These are phyloP conservation scores for Barypeithes pellucidus DNA, from an alignment of 2,888 invertebrate species.

Conservation along the genomic window DNA sequence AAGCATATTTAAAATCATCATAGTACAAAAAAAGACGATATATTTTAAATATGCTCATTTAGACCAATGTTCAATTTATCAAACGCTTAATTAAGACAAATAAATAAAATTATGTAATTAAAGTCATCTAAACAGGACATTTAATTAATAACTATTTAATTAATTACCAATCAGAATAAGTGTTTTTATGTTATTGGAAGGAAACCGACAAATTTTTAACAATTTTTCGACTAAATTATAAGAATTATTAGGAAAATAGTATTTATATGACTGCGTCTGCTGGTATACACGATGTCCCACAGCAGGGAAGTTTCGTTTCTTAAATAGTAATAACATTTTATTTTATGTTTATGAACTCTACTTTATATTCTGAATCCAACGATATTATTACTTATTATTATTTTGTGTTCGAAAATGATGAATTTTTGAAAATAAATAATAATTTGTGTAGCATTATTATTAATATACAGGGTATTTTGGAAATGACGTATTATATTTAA, in stretches of 20 bases:
- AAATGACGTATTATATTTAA: too few relatives aligned
- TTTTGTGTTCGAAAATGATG: too few relatives aligned
- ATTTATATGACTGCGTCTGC: not conserved
- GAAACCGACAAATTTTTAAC: not conserved
- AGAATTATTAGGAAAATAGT: not conserved
- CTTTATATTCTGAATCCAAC: too few relatives aligned
- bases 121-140: not conserved
- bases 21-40: too few relatives aligned
- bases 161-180: not conserved
- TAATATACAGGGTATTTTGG: too few relatives aligned
- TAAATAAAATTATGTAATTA: conserved; percentile 2
- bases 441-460: too few relatives aligned
- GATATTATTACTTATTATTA: too few relatives aligned
- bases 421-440: too few relatives aligned
- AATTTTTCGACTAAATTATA: not conserved
- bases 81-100: not conserved
- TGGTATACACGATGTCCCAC: too few relatives aligned
- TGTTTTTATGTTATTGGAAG: not conserved
- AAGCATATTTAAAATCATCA: not conserved
- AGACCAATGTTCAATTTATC: not conserved
- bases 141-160: not conserved
- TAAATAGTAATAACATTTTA: too few relatives aligned
- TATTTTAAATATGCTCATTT: not conserved
- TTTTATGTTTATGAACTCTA: too few relatives aligned
- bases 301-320: too few relatives aligned